Evolutionary conservation across 2,888 invertebrate species (phyloP).

Genomic region (Lycaena phlaeas): DNA sequence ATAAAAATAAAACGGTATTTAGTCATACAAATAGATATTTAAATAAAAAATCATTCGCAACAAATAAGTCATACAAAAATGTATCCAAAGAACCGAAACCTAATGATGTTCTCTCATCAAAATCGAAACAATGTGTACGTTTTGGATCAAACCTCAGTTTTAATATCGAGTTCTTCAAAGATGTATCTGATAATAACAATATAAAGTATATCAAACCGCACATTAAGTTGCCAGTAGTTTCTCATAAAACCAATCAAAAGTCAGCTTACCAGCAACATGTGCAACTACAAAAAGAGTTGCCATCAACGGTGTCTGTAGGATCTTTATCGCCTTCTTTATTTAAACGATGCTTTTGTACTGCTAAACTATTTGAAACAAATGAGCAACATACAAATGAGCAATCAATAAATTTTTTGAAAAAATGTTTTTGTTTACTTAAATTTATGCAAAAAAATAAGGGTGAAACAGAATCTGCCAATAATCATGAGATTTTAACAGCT

Average conservation of each 20-base stretch:
- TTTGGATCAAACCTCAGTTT: conserved; percentile 23
- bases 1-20: no score
- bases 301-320: neutral
- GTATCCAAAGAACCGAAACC: no score
- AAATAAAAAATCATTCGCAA: no score
- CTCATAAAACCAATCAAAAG: neutral
- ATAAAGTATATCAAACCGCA: neutral
- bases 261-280: neutral
- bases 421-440: neutral
- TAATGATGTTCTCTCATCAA: no score
- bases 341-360: conserved; percentile 6
- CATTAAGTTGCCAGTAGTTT: no score
- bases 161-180: conserved; percentile 24
- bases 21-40: no score
- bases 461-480: no score
- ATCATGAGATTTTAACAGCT: no score
- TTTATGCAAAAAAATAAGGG: no score
- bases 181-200: neutral
- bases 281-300: neutral
- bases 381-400: neutral
- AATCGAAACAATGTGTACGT: conserved; percentile 16
- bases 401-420: neutral
- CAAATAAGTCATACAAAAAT: no score
- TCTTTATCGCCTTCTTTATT: neutral
- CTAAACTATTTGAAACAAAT: neutral